Evolutionary conservation across 2,113 vertebrate genomes (phyloP), one percentile per base, ranked within the genome.

Genomic region (Urocynchramus pylzowi): DNA sequence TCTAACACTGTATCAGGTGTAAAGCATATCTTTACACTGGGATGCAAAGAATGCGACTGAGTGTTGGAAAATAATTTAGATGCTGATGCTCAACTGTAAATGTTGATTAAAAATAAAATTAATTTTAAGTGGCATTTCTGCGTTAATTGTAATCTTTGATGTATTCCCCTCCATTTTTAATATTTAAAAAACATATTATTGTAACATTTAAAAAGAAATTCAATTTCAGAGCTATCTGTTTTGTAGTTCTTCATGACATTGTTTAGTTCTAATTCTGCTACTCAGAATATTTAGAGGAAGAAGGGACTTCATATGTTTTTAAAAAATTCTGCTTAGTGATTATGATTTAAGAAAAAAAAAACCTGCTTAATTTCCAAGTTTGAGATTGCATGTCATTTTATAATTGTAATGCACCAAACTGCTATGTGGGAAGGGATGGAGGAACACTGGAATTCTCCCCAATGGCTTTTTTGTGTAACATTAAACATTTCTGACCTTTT

Each of bases 401-500:
- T 93, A 94, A 73, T 60, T 86, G 52, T 96, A 90, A 90, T 5
- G 2, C 90, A 93, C 79, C 83, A 50, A 82, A 50, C 45, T 71
- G 53, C 83, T 68, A 67, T 49, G 56, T 84, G 92, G 90, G 88
- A 80, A 91, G 84, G 90, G 92, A 90, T 93, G 71, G 83, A 91
- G 80, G 53, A 94, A 16, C 68, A 9, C 54, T 94, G 53, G 69
- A 92, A 64, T 92, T 95, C 78, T 90, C 71, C 42, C 15, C 19
- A 6, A 16, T 74, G 60, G 0, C 76, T 47, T 94, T 65, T 95
- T 73, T 77, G 26, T 76, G 39, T 95, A 93, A 95, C 67, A 44
- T 87, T 90, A 69, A 95, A 96, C 75, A 13, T 90, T 96, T 97
- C 54, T 97, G 90, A 95, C 95, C 97, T 98, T 98, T 98, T 98